These are phyloP conservation scores for Torymus tubicola DNA, from an alignment of 2,888 invertebrate species.

Conservation along the genomic window DNA sequence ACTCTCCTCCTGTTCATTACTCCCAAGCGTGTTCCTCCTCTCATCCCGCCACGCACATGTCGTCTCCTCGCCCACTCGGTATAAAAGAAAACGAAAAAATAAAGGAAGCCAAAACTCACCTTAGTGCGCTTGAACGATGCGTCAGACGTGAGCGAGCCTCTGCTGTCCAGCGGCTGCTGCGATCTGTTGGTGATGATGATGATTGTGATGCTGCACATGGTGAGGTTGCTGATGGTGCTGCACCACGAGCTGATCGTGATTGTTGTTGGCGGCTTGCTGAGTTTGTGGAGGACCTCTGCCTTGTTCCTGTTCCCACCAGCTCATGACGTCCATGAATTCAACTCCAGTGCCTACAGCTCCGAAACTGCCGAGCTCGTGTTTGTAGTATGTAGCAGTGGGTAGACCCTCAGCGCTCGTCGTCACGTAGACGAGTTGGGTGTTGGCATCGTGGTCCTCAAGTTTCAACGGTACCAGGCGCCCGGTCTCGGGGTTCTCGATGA, in stretches of 20 bases:
- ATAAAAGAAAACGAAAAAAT: slow-evolving; percentile 23
- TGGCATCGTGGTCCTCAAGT: slow-evolving; percentile 59
- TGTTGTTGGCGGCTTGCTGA: slow-evolving; percentile 64
- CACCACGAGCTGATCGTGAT: slow-evolving; percentile 30
- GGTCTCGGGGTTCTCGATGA: slow-evolving; percentile 54
- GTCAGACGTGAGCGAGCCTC: slow-evolving; percentile 72
- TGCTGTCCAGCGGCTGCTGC: slow-evolving; percentile 25
- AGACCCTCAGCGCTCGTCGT: slow-evolving; percentile 66
- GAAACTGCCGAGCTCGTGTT: slow-evolving; percentile 67
- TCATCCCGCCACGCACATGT: slow-evolving; percentile 35
- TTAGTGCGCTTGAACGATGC: slow-evolving; percentile 26
- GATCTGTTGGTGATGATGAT: slow-evolving; percentile 33
- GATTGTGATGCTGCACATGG: slow-evolving; percentile 18
- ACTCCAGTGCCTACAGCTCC: slow-evolving; percentile 65
- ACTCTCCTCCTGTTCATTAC: background rate
- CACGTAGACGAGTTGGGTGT: slow-evolving; percentile 65
- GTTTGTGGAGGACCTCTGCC: slow-evolving; percentile 70
- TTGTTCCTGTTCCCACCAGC: slow-evolving; percentile 76
- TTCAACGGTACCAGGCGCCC: slow-evolving; percentile 56
- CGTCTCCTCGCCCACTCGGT: background rate
- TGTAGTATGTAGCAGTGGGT: slow-evolving; percentile 68
- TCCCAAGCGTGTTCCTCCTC: background rate
- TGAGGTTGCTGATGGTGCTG: slow-evolving; percentile 23
- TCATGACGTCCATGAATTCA: slow-evolving; percentile 75
- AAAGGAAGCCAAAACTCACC: slow-evolving; percentile 44